Base-by-base conservation (phyloP, 1,140 invertebrate genomes). In the Macrosteles quadrilineatus region DNA sequence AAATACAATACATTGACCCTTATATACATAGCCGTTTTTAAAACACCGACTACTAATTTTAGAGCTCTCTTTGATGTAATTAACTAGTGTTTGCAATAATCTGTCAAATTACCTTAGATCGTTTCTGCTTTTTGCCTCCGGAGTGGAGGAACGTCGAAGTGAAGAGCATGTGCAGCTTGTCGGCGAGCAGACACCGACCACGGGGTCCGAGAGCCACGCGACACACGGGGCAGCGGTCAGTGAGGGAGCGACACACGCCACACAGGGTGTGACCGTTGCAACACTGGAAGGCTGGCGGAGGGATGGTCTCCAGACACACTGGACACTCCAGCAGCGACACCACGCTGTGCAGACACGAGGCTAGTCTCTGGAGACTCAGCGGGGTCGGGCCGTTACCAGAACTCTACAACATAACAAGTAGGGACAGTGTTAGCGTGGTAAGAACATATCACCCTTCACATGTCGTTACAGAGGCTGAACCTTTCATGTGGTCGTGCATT, bases 201-300 rank as follows among this genome's bases (percentile, higher is more conserved):
- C 83, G 81, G 17, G 80, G 79, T 0, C 84, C 65, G 0, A 73
- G 76, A 47, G 80, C 78, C 3, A 85, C 82, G 43, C 87, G 80
- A 70, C 87, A 89, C 4, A 89, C 81, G 0, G 87, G 87, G 77
- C 87, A 89, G 53, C 81, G 82, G 64, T 84, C 80, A 1, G 85
- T 83, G 71, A 85, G 85, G 4, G 83, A 76, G 59, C 87, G 82
- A 74, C 88, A 89, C 43, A 82, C 78, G 3, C 84, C 81, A 73
- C 88, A 90, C 2, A 89, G 79, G 19, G 89, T 80, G 71, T 89
- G 88, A 9, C 87, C 88, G 70, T 89, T 87, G 43, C 87, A 85
- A 73, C 88, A 90, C 75, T 89, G 87, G 50, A 85, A 84, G 0
- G 85, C 84, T 1, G 88, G 88, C 1, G 87, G 84, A 25, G 80